Evolutionary conservation across 2,797 vertebrate genomes (phyloP), one percentile per base, ranked within the genome.

Genomic region (Danionella dracula): DNA sequence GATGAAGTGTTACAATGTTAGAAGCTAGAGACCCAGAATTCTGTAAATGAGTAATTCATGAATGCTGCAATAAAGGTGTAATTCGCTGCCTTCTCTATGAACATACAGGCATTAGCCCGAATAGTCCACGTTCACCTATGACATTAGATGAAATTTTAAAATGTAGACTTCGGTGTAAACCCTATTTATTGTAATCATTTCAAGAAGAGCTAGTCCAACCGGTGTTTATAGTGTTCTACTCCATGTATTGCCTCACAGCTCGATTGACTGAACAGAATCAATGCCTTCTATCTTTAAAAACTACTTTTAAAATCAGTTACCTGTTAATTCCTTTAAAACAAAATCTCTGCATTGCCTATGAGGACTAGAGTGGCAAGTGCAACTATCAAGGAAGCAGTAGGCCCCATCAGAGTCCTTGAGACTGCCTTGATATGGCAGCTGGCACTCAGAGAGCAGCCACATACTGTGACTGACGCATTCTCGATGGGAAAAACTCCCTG

Each of bases 391-490:
- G 81, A 0, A 2, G 63, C 68, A 2, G n/a, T 32, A 2, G 0
- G 31, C 27, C 76, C 73, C 1, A 74, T 2, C 20, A 13, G 1
- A 4, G 49, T 0, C 2, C 16, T 1, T 0, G 9, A 6, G 2
- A 15, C 0, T 31, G 29, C 62, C 27, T n/a, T 67, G 1, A 2
- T 0, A 0, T 7, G 21, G 58, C 88, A 90, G 61, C 60, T 66
- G 1, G 69, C 38, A 5, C 29, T 1, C 2, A 64, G 0, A 4
- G 13, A 1, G 54, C 89, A 91, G n/a, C 76, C 50, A 7, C 89
- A 90, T 46, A 90, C 88, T 4, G 65, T 79, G 2, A 90, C 70
- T 0, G 83, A 72, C 35, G 90, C 34, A 56, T 79, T 85, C 41
- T 87, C 78, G 1, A 76, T 1, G 4, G 61, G 37, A 1, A 4